These are phyloP conservation scores for Sarcophilus harrisii DNA, from an alignment of 2,797 vertebrate species.

Conservation along the genomic window DNA sequence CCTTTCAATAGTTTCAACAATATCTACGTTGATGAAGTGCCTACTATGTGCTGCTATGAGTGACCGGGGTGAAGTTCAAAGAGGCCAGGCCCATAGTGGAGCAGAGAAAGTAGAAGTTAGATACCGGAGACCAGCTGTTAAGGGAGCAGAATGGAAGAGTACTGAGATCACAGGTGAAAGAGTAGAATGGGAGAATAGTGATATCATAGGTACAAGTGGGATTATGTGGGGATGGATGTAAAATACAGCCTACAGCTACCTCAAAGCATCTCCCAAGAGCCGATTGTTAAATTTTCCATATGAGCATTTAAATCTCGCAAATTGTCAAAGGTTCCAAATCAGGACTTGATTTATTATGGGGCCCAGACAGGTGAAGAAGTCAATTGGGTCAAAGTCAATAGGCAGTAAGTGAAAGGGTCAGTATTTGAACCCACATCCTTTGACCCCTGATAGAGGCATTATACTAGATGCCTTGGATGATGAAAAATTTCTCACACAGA, in stretches of 20 bases:
- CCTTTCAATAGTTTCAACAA: too few species aligned
- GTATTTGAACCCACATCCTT: not conserved
- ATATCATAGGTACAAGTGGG: too few species aligned
- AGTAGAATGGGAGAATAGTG: too few species aligned
- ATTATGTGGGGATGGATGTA: not conserved
- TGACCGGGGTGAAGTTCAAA: not conserved
- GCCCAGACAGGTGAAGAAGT: not conserved
- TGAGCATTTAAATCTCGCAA: not conserved
- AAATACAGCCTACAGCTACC: not conserved
- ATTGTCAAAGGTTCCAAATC: not conserved
- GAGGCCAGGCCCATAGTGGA: not conserved
- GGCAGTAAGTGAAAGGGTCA: not conserved
- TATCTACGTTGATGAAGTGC: too few species aligned
- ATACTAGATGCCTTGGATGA: not conserved
- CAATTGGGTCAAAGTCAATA: not conserved
- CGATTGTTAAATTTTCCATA: not conserved
- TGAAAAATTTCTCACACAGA: not conserved
- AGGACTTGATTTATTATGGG: not conserved
- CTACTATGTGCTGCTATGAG: not conserved
- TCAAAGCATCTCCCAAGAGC: not conserved
- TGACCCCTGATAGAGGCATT: not conserved
- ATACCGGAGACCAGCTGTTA: not conserved
- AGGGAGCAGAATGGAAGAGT: not conserved
- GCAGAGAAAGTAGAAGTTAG: not conserved
- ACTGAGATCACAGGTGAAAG: not conserved